Evolutionary conservation across 2,888 invertebrate species (phyloP), one percentile per base, ranked within the genome.

Genomic region (Entomobrya multifasciata): DNA sequence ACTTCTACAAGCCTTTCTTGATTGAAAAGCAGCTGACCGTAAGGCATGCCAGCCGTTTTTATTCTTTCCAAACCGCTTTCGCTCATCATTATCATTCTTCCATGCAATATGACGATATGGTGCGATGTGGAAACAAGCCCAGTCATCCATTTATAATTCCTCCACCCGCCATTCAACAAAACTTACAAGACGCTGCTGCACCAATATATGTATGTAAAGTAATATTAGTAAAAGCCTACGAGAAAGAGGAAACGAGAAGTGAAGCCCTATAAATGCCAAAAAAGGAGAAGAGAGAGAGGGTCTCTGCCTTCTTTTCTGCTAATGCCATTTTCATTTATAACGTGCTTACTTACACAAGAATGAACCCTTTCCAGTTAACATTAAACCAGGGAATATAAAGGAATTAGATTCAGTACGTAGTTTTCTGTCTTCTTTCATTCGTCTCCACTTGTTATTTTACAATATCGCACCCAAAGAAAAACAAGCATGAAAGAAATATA

Each of bases 291-390:
- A 57, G 49, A 47, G 15, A 67, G 13, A 67, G 13, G 11, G 13
- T 67, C 20, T 47, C 44, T 41, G n/a, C 36, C 30, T 74, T 17
- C 20, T 30, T 74, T 30, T 49, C 41, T n/a, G n/a, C 25, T 76
- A 83, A 76, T 76, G 65, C 76, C 76, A 82, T 83, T 83, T 82
- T 76, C 83, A 83, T 83, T 83, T 76, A 83, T 83, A 83, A 83
- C 52, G 67, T 84, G 44, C 70, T 84, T 84, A 84, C 67, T 84
- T 70, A 77, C 84, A 84, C 84, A 77, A 84, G 67, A 78, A 55
- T 84, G 77, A 74, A 47, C 52, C 70, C 47, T 84, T 84, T 84
- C 57, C 77, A 55, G 77, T 77, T 67, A 30, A 67, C 77, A 52
- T 74, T 76, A 78, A 30, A 52, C 76, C 36, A 55, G 74, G 3